These are phyloP conservation scores for Perithous albicinctus DNA, from an alignment of 2,888 invertebrate genomes.

Conservation along the genomic window DNA sequence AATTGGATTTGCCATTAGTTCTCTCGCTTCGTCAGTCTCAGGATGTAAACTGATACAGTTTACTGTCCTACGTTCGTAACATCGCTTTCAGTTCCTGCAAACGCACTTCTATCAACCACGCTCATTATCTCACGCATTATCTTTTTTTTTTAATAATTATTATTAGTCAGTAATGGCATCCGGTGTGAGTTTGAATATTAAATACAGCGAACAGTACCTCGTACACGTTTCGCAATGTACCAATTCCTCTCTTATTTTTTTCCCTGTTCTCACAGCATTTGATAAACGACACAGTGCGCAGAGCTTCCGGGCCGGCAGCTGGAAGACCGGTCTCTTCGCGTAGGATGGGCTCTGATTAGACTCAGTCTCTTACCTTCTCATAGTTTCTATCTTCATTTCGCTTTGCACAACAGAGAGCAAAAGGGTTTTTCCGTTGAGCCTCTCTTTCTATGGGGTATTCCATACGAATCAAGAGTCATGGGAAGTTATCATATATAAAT, in stretches of 20 bases:
- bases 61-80: background rate
- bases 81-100: background rate
- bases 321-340: slow-evolving; percentile 59
- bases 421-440: slow-evolving; percentile 25
- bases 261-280: slow-evolving; percentile 43
- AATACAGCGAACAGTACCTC: background rate
- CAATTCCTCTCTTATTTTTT: background rate
- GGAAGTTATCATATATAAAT: no score
- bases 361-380: slow-evolving; percentile 32
- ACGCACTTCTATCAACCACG: background rate
- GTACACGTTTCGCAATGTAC: background rate
- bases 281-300: slow-evolving; percentile 53
- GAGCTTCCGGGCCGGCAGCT: slow-evolving; percentile 57
- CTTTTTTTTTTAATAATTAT: slow-evolving; percentile 23
- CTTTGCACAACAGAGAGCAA: background rate
- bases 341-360: slow-evolving; percentile 51
- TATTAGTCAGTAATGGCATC: slow-evolving; percentile 7
- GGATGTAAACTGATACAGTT: background rate
- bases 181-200: slow-evolving; percentile 9
- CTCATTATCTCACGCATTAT: slow-evolving; percentile 23
- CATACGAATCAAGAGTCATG: background rate
- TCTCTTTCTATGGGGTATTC: background rate
- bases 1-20: slow-evolving; percentile 22
- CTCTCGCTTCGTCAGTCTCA: slow-evolving; percentile 6
- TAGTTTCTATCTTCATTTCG: slow-evolving; percentile 10